Evolutionary conservation across 2,113 vertebrate genomes (phyloP).

Genomic region (Turdus rufiventris): DNA sequence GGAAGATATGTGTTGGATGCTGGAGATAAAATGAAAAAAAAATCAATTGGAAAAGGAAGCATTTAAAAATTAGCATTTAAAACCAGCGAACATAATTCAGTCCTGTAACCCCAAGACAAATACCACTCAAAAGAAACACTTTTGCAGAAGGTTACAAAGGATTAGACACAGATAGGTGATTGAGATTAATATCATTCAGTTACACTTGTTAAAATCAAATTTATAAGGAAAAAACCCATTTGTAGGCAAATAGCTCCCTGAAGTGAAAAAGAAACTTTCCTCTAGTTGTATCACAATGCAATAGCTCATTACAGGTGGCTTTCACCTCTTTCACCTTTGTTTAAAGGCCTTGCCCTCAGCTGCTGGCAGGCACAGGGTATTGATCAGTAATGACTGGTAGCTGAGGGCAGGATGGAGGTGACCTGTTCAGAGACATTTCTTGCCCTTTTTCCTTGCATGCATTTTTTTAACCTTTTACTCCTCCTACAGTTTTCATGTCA

Average conservation of each 20-base stretch:
- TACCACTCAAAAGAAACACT: background rate
- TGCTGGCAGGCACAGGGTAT: background rate
- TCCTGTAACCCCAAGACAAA: background rate
- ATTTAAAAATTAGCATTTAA: slow-evolving; percentile 28
- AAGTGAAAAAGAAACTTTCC: background rate
- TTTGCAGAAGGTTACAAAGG: background rate
- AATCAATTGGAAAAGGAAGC: background rate
- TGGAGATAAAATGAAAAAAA: background rate
- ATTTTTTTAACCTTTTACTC: background rate
- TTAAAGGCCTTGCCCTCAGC: background rate
- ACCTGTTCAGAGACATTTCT: background rate
- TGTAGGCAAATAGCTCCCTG: background rate
- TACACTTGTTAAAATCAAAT: background rate
- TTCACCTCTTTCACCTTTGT: background rate
- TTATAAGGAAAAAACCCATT: background rate
- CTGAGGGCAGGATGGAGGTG: background rate
- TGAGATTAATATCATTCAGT: background rate
- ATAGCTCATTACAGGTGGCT: background rate
- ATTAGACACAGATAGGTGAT: background rate
- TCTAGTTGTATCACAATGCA: background rate
- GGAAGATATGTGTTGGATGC: background rate
- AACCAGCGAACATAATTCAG: background rate
- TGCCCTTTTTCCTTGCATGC: background rate
- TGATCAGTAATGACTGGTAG: background rate
- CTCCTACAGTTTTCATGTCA: background rate